Evolutionary conservation across 2,113 vertebrate genomes (phyloP), one percentile per base, ranked within the genome.

Genomic region (Emberiza fucata): DNA sequence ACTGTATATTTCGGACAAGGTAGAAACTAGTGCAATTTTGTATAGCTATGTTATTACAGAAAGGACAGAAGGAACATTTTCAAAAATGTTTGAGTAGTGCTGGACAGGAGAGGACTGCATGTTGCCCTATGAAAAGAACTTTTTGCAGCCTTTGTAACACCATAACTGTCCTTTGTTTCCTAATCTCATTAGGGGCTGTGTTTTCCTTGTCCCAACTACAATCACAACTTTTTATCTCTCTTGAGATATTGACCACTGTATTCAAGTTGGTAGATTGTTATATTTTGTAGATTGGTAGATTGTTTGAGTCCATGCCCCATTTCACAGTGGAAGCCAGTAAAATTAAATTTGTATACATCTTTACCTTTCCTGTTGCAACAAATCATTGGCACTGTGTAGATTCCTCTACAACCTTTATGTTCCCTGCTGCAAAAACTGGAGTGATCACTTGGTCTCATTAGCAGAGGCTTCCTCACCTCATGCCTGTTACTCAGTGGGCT

Each of bases 291-390:
- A n/a, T 9, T 33, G 9, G 6, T n/a, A 24, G 16, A 31, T 18
- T 57, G 22, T 21, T 37, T 78, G 37, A 42, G 40, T 82, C 78
- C 31, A 24, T 44, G 11, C 6, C 3, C 3, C 78, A 5, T 35
- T 81, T 59, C 53, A 54, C 40, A 45, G 23, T 11, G 37, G 18
- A 14, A 56, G 5, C 2, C 44, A 35, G 4, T 31, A 56, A 60
- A 77, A 61, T 53, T 8, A 69, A 60, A 33, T 21, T 20, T 27
- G 16, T 81, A 5, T 7, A 4, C 4, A 27, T 51, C 24, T 73
- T 47, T 44, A 39, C 16, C 1, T 48, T 13, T 63, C 16, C 31
- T 51, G 4, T n/a, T 78, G 24, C 13, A 81, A 60, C 0, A 0
- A 76, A n/a, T 31, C 59, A 29, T 28, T 71, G 8, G 2, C 24